phyloP scores from a whole-genome alignment of 2,113 vertebrate species.

The Marmota flaviventris region DNA sequence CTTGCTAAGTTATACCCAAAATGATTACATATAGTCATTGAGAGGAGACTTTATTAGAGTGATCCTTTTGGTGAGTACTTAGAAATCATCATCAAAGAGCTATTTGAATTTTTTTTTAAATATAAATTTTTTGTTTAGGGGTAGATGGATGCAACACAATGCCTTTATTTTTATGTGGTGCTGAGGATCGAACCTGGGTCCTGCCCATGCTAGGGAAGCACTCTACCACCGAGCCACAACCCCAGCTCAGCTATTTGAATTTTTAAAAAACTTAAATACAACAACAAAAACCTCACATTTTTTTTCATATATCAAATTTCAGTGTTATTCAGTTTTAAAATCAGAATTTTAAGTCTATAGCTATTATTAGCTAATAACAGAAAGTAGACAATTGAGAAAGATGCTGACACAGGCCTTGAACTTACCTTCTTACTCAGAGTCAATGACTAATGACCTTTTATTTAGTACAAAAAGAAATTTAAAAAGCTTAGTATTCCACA shows the following conservation, averaged over 20 bases:
- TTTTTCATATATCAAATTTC: background rate
- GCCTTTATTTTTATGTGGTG: too few relatives aligned
- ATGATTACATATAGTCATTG: background rate
- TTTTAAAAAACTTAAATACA: background rate
- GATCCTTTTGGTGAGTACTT: background rate
- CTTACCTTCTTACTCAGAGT: background rate
- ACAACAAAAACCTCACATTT: background rate
- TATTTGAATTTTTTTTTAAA: background rate
- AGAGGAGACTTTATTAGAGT: background rate
- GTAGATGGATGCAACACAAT: too few relatives aligned
- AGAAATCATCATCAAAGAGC: background rate
- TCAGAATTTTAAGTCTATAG: background rate
- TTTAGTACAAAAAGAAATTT: conserved; percentile 7
- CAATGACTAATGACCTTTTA: background rate
- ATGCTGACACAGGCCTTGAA: too few relatives aligned
- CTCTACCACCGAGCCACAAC: too few relatives aligned
- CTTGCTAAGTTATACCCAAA: background rate
- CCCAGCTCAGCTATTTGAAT: background rate
- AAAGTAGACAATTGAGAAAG: background rate
- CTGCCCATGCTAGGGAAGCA: too few relatives aligned
- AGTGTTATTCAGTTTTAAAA: conserved; percentile 5
- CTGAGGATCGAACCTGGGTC: too few relatives aligned
- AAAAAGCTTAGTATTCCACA: background rate
- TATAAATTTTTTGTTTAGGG: too few relatives aligned
- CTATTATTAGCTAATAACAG: background rate